Evolutionary conservation across 1,140 invertebrate species (phyloP), one percentile per base, ranked within the genome.

Genomic region (Metaphire vulgaris): DNA sequence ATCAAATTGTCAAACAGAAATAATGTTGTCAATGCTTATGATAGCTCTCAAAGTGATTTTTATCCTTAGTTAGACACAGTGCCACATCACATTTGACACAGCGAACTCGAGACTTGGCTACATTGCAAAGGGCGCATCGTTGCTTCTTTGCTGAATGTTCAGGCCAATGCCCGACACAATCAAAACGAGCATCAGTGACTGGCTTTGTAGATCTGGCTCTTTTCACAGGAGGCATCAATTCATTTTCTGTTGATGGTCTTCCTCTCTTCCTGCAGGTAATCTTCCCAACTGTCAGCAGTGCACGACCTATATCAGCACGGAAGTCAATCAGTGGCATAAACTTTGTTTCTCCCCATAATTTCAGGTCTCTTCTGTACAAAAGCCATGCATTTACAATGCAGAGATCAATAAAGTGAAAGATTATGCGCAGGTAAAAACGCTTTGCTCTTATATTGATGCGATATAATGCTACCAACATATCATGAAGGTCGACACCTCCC

Each of bases 401-500:
- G 26, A 85, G 69, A 70, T 81, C 79, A 31, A 82, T 73, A 34
- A 80, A 79, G 70, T 84, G 81, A 34, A 80, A 80, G 33, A 83
- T 80, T 26, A 82, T 69, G 77, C 80, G 78, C 29, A 82, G 69
- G 72, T 83, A 83, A 79, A 81, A 83, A 71, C 83, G 80, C 69
- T 79, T 77, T n/a, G 81, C 83, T 81, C 79, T 79, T 32, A 82
- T 79, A 21, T 69, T 76, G 21, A 80, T 82, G 70, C 81, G 77
- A 76, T 85, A 82, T 33, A 76, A 68, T 41, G 79, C 72, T 6
- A 81, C 79, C 32, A 79, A 74, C 15, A 77, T 79, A 74, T 85
- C 82, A n/a, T 77, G 69, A 16, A 82, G 77, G 74, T 87, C 85
- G 56, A 87, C 82, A 28, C 86, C 85, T 14, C 84, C 84, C 84